Percentiles rank a stretch among this genome's conserved stretches.
phyloP scores from a whole-genome alignment of 1,140 invertebrate genomes.

The Anoplophora glabripennis region DNA sequence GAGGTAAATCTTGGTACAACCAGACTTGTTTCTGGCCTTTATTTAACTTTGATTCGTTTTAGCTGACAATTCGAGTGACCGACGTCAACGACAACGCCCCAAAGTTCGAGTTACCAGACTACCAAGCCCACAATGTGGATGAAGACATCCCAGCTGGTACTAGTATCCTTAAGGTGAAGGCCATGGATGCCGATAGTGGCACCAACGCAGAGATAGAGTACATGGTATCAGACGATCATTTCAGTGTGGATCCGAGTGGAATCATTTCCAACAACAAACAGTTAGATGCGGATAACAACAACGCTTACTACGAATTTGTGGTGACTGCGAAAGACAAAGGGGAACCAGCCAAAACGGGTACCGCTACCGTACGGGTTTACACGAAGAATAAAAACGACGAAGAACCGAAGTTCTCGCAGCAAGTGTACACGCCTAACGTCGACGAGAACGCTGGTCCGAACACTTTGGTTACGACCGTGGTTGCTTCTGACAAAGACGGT shows the following conservation, averaged over 20 bases:
- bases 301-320: slow-evolving; percentile 92
- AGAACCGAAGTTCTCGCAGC: slow-evolving; percentile 93
- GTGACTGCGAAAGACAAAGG: slow-evolving; percentile 92
- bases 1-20: slow-evolving; percentile 62
- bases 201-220: slow-evolving; percentile 93
- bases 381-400: slow-evolving; percentile 97
- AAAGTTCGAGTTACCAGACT: slow-evolving; percentile 92
- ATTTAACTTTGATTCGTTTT: slow-evolving; percentile 36
- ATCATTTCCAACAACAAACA: slow-evolving; percentile 91
- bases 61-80: slow-evolving; percentile 88
- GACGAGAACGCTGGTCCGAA: slow-evolving; percentile 94
- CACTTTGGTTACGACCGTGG: slow-evolving; percentile 90
- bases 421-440: slow-evolving; percentile 94
- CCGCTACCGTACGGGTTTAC: slow-evolving; percentile 88
- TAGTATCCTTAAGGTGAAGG: slow-evolving; percentile 87
- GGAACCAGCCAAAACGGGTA: slow-evolving; percentile 86
- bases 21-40: background rate
- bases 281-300: slow-evolving; percentile 92
- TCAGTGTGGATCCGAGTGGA: slow-evolving; percentile 86
- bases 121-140: slow-evolving; percentile 92
- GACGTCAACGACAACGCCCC: slow-evolving; percentile 94
- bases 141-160: slow-evolving; percentile 87
- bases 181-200: slow-evolving; percentile 88
- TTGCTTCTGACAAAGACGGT: slow-evolving; percentile 93
- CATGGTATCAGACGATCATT: slow-evolving; percentile 85